phyloP scores from a whole-genome alignment of 2,113 vertebrate genomes.

The Chamaea fasciata region DNA sequence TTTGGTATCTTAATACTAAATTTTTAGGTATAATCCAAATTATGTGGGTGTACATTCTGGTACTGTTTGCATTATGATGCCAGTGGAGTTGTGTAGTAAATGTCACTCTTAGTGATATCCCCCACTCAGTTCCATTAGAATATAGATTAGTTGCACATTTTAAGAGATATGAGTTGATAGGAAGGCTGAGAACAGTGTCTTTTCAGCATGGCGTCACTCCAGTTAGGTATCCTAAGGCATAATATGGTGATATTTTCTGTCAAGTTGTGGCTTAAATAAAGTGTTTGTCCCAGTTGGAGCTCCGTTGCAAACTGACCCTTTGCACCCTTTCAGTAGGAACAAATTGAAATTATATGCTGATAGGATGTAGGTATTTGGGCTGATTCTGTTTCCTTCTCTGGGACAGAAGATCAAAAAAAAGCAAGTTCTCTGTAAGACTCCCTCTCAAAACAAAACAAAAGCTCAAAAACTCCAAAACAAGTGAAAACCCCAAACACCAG shows the following conservation, averaged over 20 bases:
- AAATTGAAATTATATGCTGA: neutral
- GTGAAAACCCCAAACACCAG: neutral
- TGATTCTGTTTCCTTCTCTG: neutral
- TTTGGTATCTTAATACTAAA: neutral
- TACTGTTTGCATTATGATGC: neutral
- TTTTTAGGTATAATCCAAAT: neutral
- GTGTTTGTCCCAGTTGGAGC: neutral
- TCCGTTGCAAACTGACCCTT: neutral
- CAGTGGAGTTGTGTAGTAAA: neutral
- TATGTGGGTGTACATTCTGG: neutral
- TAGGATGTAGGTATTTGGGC: neutral
- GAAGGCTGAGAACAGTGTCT: neutral
- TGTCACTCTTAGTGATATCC: neutral
- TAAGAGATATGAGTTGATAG: neutral
- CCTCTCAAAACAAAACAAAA: neutral
- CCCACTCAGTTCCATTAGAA: neutral
- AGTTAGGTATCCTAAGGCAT: neutral
- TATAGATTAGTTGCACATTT: neutral
- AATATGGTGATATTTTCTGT: neutral
- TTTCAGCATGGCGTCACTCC: neutral
- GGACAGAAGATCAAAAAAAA: neutral
- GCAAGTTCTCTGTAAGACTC: neutral
- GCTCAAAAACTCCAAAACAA: accelerated
- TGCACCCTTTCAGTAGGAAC: neutral
- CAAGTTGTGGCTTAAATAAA: neutral